These are phyloP conservation scores for Lontra canadensis DNA, from an alignment of 2,113 vertebrate species.

Conservation along the genomic window DNA sequence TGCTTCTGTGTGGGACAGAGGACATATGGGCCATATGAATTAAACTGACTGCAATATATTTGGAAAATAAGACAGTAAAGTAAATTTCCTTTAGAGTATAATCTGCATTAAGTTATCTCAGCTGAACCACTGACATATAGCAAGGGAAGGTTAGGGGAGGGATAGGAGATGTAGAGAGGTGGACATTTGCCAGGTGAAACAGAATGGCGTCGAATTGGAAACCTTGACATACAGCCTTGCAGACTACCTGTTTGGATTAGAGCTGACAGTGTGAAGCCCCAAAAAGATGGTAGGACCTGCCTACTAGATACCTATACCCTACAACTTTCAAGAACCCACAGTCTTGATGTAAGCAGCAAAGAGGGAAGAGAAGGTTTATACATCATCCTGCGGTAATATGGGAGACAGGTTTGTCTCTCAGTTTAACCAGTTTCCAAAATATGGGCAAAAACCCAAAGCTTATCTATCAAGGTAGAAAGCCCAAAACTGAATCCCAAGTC, in stretches of 20 bases:
- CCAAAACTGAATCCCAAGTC: neutral
- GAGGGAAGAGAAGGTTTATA: neutral
- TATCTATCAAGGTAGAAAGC: neutral
- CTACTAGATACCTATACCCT: neutral
- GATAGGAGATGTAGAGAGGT: neutral
- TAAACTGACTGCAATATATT: slow-evolving; percentile 25
- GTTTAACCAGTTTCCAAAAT: neutral
- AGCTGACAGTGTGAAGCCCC: neutral
- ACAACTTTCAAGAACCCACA: neutral
- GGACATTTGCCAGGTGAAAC: neutral
- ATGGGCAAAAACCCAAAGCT: neutral
- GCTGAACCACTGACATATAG: neutral
- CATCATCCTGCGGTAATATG: neutral
- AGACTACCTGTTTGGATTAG: neutral
- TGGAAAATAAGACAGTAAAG: slow-evolving; percentile 16
- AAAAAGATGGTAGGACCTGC: neutral
- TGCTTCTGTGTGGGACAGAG: neutral
- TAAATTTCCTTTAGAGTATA: slow-evolving; percentile 12
- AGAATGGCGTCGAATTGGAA: neutral
- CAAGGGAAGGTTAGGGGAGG: neutral
- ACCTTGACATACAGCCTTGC: no score
- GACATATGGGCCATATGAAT: neutral
- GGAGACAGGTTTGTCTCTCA: neutral
- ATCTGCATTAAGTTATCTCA: slow-evolving; percentile 10
- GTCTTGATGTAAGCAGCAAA: neutral